Conservation (phyloP, 2,797 vertebrate genomes). For the Manis crassicaudata region DNA sequence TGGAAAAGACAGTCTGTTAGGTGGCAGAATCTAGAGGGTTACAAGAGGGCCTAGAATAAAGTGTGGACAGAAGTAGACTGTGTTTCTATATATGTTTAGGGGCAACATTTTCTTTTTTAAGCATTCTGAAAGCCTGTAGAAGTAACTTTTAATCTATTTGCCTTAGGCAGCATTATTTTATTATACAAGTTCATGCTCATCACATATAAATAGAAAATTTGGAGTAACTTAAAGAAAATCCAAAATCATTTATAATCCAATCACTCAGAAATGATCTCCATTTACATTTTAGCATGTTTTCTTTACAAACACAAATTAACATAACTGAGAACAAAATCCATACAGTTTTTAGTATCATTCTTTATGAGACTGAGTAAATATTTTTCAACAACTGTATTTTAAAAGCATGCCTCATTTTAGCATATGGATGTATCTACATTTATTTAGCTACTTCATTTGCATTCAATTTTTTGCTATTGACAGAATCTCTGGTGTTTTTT, state of each 20-base stretch:
- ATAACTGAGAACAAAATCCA: not conserved
- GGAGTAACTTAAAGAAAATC: not conserved
- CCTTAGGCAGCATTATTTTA: not conserved
- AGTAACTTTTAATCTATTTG: not conserved
- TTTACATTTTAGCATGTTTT: constrained; percentile 33
- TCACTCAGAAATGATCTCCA: not conserved
- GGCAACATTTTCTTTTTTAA: not conserved
- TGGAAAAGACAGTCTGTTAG: not conserved
- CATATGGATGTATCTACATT: not conserved
- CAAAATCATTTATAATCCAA: not conserved
- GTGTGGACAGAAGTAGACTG: not conserved
- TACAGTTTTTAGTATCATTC: not conserved
- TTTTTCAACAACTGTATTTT: not conserved
- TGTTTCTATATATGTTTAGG: not conserved
- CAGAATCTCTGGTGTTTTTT: not conserved
- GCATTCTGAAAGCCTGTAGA: not conserved
- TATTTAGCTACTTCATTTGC: not conserved
- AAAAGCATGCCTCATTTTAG: not conserved
- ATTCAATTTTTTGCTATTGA: not conserved
- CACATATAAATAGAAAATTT: not conserved
- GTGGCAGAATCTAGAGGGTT: not conserved
- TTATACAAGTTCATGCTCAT: not conserved
- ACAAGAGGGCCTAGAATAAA: not conserved
- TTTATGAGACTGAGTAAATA: constrained; percentile 12
- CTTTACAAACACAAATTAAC: constrained; percentile 5